phyloP scores from a whole-genome alignment of 1,140 invertebrate species.

The Pygmarrhopalites habei region DNA sequence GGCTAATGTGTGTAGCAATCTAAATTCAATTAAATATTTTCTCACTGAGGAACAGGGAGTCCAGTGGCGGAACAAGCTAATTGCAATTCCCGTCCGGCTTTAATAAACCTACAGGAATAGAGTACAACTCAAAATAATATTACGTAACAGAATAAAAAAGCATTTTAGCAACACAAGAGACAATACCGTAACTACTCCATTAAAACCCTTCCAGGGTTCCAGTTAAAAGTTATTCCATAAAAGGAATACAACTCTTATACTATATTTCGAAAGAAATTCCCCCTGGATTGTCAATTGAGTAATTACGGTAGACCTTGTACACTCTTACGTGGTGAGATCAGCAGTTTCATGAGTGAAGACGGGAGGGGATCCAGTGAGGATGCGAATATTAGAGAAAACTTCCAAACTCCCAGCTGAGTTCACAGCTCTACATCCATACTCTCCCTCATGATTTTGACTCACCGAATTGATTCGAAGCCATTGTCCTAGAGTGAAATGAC shows the following conservation, averaged over 20 bases:
- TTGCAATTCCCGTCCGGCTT: constrained; percentile 50
- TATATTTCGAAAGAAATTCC: too few relatives aligned
- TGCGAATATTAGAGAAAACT: constrained; percentile 57
- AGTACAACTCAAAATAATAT: too few relatives aligned
- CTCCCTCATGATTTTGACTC: constrained; percentile 59
- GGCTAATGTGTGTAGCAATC: too few relatives aligned
- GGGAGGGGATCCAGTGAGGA: constrained; percentile 44
- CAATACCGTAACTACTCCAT: too few relatives aligned
- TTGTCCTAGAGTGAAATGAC: constrained; percentile 7
- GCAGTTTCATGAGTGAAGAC: constrained; percentile 21
- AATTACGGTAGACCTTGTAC: too few relatives aligned
- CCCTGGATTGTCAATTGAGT: too few relatives aligned
- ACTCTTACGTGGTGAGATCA: background rate
- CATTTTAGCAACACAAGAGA: too few relatives aligned
- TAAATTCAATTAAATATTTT: too few relatives aligned
- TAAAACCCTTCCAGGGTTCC: too few relatives aligned
- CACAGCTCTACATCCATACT: constrained; percentile 71
- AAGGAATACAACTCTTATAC: too few relatives aligned
- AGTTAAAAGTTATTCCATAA: too few relatives aligned
- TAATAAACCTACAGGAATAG: background rate
- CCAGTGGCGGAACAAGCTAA: constrained; percentile 71
- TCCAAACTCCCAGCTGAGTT: constrained; percentile 63
- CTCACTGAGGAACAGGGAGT: constrained; percentile 61
- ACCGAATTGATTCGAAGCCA: constrained; percentile 5
- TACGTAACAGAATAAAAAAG: too few relatives aligned